A percentile compares a stretch with the other conserved stretches of the same genome.
These are phyloP conservation scores for Cercopithecus neglectus DNA, from an alignment of 2,797 vertebrate species.

Conservation along the genomic window DNA sequence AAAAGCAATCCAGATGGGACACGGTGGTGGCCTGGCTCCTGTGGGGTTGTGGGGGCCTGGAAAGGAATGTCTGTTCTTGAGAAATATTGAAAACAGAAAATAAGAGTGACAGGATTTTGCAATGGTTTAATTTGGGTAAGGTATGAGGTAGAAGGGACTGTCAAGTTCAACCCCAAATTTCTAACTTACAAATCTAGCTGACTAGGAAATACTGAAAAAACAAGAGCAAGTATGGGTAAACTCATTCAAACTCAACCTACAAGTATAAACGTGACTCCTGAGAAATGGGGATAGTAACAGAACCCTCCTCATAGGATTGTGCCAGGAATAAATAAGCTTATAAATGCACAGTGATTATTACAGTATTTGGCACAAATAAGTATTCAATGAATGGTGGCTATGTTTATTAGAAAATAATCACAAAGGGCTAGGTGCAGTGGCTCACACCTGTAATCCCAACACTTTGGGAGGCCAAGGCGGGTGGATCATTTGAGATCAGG, in stretches of 20 bases:
- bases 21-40: no score
- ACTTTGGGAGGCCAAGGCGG: no score
- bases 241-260: neutral
- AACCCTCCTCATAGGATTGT: neutral
- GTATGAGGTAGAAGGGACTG: neutral
- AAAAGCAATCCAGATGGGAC: fast-evolving
- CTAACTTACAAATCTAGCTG: neutral
- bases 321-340: neutral
- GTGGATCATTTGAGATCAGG: no score
- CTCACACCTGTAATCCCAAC: no score
- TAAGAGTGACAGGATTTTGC: neutral
- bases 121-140: neutral
- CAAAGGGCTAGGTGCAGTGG: no score
- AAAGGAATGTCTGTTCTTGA: no score
- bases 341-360: neutral
- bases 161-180: neutral
- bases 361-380: neutral
- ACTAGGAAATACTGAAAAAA: neutral
- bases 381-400: neutral
- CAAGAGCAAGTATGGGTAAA: neutral
- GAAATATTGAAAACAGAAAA: neutral
- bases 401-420: neutral
- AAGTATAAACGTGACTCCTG: neutral
- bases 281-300: neutral
- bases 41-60: fast-evolving